Percentiles rank a stretch among this genome's conserved stretches.
phyloP scores from a whole-genome alignment of 2,797 vertebrate species.

The Somateria mollissima region DNA sequence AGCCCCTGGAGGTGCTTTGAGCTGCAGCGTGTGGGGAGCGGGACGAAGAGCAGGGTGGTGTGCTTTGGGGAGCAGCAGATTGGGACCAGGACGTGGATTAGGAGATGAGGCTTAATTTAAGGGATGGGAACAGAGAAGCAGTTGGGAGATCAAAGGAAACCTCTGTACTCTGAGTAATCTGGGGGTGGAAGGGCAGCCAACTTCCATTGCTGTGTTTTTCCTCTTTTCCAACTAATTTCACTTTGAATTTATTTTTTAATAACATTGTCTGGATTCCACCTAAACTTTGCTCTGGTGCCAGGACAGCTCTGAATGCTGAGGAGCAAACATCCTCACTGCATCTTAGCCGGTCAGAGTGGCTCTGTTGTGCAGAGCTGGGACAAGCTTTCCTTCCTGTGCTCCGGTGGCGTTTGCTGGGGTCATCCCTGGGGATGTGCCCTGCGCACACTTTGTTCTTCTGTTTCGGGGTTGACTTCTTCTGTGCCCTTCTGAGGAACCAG shows the following conservation, averaged over 20 bases:
- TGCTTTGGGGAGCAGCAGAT: background rate
- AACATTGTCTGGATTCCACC: background rate
- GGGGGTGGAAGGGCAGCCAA: background rate
- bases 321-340: background rate
- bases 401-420: too few relatives aligned
- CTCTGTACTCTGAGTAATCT: background rate
- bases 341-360: background rate
- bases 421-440: too few relatives aligned
- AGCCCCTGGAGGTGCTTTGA: background rate
- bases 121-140: background rate
- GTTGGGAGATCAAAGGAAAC: background rate
- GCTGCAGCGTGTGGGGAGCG: accelerated
- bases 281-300: background rate
- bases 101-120: background rate
- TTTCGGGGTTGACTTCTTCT: background rate
- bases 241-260: background rate
- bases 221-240: background rate
- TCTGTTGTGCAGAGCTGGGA: background rate
- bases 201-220: background rate
- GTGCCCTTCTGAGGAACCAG: background rate
- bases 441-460: background rate
- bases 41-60: background rate
- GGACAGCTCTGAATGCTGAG: background rate
- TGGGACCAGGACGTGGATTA: background rate
- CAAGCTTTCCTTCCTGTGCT: background rate